These are phyloP conservation scores for Torymus tubicola DNA, from an alignment of 2,888 invertebrate species.

Conservation along the genomic window DNA sequence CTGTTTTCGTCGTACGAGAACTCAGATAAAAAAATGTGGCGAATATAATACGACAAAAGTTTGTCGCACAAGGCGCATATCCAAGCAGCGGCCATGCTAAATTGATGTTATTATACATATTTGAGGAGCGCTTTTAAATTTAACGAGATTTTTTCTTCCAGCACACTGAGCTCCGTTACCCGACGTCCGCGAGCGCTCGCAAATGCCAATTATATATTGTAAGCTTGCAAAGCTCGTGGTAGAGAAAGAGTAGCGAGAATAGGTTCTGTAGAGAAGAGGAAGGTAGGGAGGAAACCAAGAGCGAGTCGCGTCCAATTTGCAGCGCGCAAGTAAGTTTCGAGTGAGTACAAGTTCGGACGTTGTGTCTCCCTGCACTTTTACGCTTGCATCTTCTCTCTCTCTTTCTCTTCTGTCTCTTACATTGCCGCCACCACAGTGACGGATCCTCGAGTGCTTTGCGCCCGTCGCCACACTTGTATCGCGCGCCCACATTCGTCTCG, in stretches of 20 bases:
- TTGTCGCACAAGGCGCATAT: too few relatives aligned
- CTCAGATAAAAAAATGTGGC: background rate
- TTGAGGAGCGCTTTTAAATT: constrained; percentile 42
- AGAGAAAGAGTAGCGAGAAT: constrained; percentile 53
- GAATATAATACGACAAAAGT: too few relatives aligned
- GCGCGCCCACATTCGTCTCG: constrained; percentile 49
- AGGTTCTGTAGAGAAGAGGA: constrained; percentile 61
- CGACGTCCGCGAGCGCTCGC: constrained; percentile 22
- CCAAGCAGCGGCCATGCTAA: background rate
- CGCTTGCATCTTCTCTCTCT: background rate
- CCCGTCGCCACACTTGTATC: constrained; percentile 15
- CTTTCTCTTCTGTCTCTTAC: background rate
- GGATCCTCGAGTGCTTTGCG: too few relatives aligned
- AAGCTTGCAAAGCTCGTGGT: constrained; percentile 58
- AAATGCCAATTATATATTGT: constrained; percentile 74
- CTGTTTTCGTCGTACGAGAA: too few relatives aligned
- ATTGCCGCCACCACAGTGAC: too few relatives aligned
- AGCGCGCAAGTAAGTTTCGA: constrained; percentile 66
- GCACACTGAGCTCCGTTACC: constrained; percentile 8
- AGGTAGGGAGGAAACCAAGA: background rate
- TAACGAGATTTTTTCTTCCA: constrained; percentile 43
- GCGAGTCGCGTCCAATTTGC: constrained; percentile 71
- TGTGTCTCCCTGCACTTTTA: constrained; percentile 61
- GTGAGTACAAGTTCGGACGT: constrained; percentile 69
- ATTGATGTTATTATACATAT: constrained; percentile 23